Conservation (phyloP, 2,113 vertebrate genomes). For the Etheostoma cragini region DNA sequence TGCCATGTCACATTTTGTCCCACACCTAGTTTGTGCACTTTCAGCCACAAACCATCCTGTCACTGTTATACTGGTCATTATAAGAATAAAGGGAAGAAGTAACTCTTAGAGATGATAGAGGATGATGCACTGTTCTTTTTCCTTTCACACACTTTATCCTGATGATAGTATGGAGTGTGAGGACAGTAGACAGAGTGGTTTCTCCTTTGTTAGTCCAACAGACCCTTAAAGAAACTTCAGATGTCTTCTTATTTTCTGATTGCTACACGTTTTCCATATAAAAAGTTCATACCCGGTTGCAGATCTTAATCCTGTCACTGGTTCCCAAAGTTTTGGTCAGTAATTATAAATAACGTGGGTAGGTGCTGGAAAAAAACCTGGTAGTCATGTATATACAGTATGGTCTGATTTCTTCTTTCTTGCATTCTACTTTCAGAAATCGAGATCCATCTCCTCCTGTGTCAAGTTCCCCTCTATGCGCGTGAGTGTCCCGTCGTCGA, state of each 20-base stretch:
- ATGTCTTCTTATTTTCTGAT: not conserved
- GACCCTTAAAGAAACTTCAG: not conserved
- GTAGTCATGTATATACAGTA: not conserved
- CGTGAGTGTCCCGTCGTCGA: slow-evolving; percentile 41
- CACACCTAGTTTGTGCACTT: not conserved
- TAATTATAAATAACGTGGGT: not conserved
- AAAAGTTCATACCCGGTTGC: not conserved
- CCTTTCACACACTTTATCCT: not conserved
- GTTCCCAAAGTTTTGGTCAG: not conserved
- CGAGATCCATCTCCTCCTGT: slow-evolving; percentile 38
- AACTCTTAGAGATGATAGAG: not conserved
- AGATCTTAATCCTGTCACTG: not conserved
- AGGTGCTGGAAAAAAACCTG: not conserved
- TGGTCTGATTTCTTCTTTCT: not conserved
- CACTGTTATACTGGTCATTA: not conserved
- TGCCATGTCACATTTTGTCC: not conserved
- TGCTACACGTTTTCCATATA: not conserved
- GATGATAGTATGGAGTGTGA: not conserved
- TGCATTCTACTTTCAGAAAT: slow-evolving; percentile 18
- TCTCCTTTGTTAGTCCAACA: slow-evolving; percentile 1
- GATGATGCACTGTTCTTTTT: not conserved
- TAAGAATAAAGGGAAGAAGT: not conserved
- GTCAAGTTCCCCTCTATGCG: not conserved
- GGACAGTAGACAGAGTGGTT: slow-evolving; percentile 7
- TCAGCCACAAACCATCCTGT: not conserved